phyloP scores from a whole-genome alignment of 1,140 invertebrate genomes.

The Coelopa frigida region DNA sequence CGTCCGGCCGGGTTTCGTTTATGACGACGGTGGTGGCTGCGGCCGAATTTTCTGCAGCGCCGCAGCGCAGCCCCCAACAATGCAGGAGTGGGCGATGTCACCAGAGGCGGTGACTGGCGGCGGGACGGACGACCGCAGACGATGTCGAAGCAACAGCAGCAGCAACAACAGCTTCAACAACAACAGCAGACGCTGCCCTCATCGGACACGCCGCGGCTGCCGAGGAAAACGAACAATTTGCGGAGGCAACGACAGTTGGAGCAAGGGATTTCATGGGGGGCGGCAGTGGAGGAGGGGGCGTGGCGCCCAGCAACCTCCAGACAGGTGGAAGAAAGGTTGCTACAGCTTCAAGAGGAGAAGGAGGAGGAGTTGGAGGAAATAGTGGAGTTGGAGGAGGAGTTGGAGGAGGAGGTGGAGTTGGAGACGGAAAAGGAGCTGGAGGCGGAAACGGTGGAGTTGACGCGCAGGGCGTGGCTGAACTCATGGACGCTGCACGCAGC shows the following conservation, averaged over 20 bases:
- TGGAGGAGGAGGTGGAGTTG: neutral
- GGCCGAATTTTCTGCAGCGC: conserved; percentile 32
- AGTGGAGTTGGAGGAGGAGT: neutral
- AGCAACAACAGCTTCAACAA: conserved; percentile 31
- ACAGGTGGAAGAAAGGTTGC: too few species aligned
- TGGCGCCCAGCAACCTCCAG: too few species aligned
- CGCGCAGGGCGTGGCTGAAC: conserved; percentile 7
- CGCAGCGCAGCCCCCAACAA: conserved; percentile 6
- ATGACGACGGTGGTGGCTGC: conserved; percentile 44
- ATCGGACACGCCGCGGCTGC: neutral
- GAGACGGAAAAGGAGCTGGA: conserved; percentile 8
- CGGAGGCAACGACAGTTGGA: conserved; percentile 1
- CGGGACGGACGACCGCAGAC: neutral
- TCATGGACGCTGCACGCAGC: conserved; percentile 29
- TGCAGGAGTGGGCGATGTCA: conserved; percentile 11
- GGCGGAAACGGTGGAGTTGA: conserved; percentile 9
- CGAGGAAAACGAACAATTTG: conserved; percentile 1
- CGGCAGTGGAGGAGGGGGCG: too few species aligned
- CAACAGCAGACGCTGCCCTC: conserved; percentile 15
- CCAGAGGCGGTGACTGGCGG: conserved; percentile 17
- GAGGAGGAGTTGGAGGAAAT: too few species aligned
- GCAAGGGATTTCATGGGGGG: too few species aligned
- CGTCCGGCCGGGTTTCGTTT: conserved; percentile 20
- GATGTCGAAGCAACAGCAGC: neutral
- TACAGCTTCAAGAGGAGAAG: too few species aligned